Base-by-base conservation (phyloP, 2,113 vertebrate species). In the Leptocoma aspasia region DNA sequence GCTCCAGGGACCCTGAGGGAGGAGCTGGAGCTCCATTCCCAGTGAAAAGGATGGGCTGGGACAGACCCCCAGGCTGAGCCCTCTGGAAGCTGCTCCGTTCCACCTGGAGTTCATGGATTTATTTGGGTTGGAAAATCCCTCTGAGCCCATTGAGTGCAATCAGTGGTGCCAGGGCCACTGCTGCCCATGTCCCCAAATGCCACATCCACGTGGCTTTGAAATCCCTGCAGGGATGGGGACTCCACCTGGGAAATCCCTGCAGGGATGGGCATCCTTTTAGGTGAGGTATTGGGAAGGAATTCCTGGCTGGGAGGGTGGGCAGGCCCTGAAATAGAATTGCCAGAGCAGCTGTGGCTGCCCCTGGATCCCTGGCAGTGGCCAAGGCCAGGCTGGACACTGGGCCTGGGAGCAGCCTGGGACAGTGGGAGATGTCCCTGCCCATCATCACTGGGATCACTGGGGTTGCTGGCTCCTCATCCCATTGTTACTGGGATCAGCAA, bases 311-410 rank as follows among this genome's bases (percentile, higher is more conserved):
- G 7, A 37, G 14, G 18, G 28, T 21, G 28, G 56, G 33, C 14
- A 35, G 56, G 22, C 3, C n/a, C 15, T 35, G 42, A 17, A 0
- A 2, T 22, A 1, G 50, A 7, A 23, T 37, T 24, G 1, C 26
- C 56, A 53, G 47, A 82, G 80, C 33, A 63, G 49, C 82, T 73
- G 41, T 3, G 69, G 49, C 23, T 84, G 50, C 19, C 42, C 35
- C 50, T 57, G 60, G 5, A 75, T 49, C 70, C 42, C n/a, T 65
- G 70, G 52, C 19, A 42, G 7, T 85, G 82, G 0, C 70, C 61
- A 6, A 17, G 61, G 42, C 37, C 53, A 27, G 83, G 71, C 27
- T 77, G 83, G 83, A 4, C 31, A 14, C 0, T 26, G 31, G 47
- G 37, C 3, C 26, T 60, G 7, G 7, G 42, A 52, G 33, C 49